These are phyloP conservation scores for Manis pentadactyla DNA, from an alignment of 2,797 vertebrate genomes.

Conservation along the genomic window DNA sequence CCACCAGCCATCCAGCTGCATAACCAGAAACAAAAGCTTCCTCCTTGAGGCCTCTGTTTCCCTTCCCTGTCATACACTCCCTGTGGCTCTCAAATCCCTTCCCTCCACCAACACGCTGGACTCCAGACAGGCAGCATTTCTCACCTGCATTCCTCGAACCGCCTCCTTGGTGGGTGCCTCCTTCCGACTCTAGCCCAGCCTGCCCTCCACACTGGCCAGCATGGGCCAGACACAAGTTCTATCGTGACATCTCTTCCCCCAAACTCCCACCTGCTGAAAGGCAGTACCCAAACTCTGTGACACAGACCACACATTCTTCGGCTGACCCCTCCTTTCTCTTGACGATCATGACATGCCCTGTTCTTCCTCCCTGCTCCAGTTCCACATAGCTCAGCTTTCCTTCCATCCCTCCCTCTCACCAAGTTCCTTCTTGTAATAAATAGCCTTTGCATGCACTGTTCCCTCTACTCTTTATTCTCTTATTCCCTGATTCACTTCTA, in stretches of 20 bases:
- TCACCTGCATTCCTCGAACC: not conserved
- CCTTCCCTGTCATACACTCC: not conserved
- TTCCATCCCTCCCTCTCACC: not conserved
- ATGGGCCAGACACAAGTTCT: not conserved
- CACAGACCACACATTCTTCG: not conserved
- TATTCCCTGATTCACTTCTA: not conserved
- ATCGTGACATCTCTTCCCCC: not conserved
- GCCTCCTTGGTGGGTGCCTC: not conserved
- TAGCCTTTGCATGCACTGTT: not conserved
- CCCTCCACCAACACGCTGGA: not conserved
- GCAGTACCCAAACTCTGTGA: not conserved
- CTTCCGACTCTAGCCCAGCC: not conserved
- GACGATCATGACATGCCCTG: not conserved
- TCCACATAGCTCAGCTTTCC: not conserved
- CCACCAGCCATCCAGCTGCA: not conserved
- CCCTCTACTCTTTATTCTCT: not conserved
- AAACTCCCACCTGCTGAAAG: not conserved
- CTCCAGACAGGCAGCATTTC: not conserved
- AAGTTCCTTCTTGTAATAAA: not conserved
- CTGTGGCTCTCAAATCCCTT: not conserved
- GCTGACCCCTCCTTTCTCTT: not conserved
- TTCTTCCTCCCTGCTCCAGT: not conserved
- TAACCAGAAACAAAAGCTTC: not conserved
- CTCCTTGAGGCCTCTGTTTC: not conserved
- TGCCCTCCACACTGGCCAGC: not conserved